phyloP scores from a whole-genome alignment of 1,140 invertebrate genomes.

The Eciton burchellii region DNA sequence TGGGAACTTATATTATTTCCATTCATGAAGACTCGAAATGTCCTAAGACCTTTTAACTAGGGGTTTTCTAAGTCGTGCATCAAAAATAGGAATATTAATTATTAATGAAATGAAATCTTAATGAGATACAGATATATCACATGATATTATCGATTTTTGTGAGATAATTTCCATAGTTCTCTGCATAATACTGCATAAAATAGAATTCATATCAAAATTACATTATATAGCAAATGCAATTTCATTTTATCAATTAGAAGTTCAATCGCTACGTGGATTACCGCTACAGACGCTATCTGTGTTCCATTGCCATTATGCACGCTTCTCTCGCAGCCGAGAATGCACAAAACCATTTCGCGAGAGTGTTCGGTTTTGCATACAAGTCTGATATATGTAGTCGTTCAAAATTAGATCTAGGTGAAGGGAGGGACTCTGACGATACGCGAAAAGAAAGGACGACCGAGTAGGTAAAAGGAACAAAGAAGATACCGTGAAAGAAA shows the following conservation, averaged over 20 bases:
- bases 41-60: no score
- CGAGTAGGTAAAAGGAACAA: not conserved
- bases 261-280: not conserved
- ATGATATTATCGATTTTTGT: not conserved
- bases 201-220: not conserved
- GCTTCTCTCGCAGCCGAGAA: not conserved
- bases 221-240: not conserved
- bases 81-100: no score
- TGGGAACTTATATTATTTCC: not conserved
- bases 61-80: no score
- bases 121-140: not conserved
- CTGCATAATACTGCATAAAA: constrained; percentile 13
- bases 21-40: no score
- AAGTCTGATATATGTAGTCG: not conserved
- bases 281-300: not conserved
- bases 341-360: not conserved
- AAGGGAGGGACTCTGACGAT: constrained; percentile 5
- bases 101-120: no score
- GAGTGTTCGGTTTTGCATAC: constrained; percentile 12
- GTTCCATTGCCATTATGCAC: not conserved
- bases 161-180: not conserved
- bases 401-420: constrained; percentile 38
- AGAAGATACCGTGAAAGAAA: constrained; percentile 28
- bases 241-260: not conserved
- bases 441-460: constrained; percentile 17